Base-by-base conservation (phyloP, 2,888 invertebrate genomes). In the Smittia aterrima region DNA sequence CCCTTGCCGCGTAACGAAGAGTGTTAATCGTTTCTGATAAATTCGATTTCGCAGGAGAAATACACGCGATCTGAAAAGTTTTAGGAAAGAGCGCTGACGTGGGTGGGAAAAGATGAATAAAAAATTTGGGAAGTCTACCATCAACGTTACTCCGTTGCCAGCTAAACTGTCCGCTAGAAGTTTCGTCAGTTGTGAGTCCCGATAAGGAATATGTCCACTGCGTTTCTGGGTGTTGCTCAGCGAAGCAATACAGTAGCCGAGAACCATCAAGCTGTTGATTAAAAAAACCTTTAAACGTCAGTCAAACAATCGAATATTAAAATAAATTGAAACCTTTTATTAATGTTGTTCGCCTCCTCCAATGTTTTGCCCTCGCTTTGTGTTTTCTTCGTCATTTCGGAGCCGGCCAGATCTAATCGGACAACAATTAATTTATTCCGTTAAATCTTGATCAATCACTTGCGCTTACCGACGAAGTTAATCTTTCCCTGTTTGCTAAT, bases 271-370 rank as follows among this genome's bases (percentile, higher is more conserved):
- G 32, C 72, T 72, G 22, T 58, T 22, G 47, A 47, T 47, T 47
- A 11, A 18, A 47, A 47, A 47, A 20, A 58, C 9, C 58, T 2
- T 58, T 58, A 22, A 58, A 22, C 1, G 9, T 6, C 18, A 11
- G 3, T 58, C 18, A 22, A 18, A n/a, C n/a, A n/a, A 38, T 38
- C 38, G 47, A 16, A 2, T 6, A 47, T 47, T 2, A 47, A 3
- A 47, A 13, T 47, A 11, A n/a, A 47, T 6, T 3, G 13, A 27
- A 18, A 72, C 72, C 72, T 96, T 81, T 95, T 93, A 81, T 97
- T 97, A 77, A 97, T 97, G 82, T 96, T 97, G 80, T 97, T 97
- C 0, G 96, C 96, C 81, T 97, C 97, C 79, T 94, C 93, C 76
- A 96, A 82, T 0, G 93, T 95, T 82, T 91, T 94, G 68, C 92